Evolutionary conservation across 1,140 invertebrate genomes (phyloP).

Genomic region (Apis mellifera): Amel_HAv3.1 CM009932.2:6463501-6464000

Average conservation of each 20-base stretch:
- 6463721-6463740: not conserved
- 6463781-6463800: constrained; percentile 8
- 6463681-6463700: not conserved
- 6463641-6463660: not conserved
- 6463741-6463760: not conserved
- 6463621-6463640: constrained; percentile 2
- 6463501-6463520: constrained; percentile 16
- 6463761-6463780: not conserved
- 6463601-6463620: not conserved
- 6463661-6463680: not conserved
- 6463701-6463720: not conserved
- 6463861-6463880: not conserved
- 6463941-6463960: not conserved
- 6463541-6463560: not conserved
- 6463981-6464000: too few relatives aligned
- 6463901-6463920: not conserved
- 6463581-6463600: constrained; percentile 7
- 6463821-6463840: not conserved
- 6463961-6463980: too few relatives aligned
- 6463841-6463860: not conserved
- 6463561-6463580: not conserved
- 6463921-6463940: not conserved
- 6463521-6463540: not conserved
- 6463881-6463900: not conserved
- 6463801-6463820: not conserved